Evolutionary conservation across 2,888 invertebrate genomes (phyloP).

Genomic region (Sphaeridia pumilis): DNA sequence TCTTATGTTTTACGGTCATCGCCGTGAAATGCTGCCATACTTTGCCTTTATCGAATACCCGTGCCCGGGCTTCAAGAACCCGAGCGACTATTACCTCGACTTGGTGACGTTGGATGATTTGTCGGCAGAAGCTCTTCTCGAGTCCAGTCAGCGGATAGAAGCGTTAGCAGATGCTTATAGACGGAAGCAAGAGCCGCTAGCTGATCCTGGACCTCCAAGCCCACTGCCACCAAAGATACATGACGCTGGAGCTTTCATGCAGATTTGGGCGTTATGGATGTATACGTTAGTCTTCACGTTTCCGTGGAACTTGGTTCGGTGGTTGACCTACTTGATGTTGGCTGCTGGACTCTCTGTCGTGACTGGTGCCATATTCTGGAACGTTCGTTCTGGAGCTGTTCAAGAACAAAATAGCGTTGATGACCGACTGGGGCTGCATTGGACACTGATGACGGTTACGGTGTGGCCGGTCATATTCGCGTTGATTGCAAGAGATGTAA

Average conservation of each 20-base stretch:
- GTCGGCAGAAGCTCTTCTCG: constrained; percentile 85
- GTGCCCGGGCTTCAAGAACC: constrained; percentile 91
- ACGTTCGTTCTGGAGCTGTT: constrained; percentile 59
- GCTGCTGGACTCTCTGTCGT: constrained; percentile 71
- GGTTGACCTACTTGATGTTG: constrained; percentile 63
- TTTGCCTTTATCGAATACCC: constrained; percentile 85
- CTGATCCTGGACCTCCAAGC: constrained; percentile 67
- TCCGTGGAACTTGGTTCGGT: constrained; percentile 66
- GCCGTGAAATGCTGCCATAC: constrained; percentile 83
- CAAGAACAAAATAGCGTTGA: constrained; percentile 38
- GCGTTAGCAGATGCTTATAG: constrained; percentile 72
- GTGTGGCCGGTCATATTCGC: constrained; percentile 66
- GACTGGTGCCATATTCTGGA: constrained; percentile 81
- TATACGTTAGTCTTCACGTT: constrained; percentile 60
- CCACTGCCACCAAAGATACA: constrained; percentile 55
- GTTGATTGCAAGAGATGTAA: constrained; percentile 44
- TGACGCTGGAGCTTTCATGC: constrained; percentile 54
- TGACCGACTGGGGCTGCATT: constrained; percentile 69
- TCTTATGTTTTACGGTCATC: constrained; percentile 79
- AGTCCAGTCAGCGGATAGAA: constrained; percentile 85
- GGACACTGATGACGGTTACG: constrained; percentile 62
- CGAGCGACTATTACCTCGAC: constrained; percentile 75
- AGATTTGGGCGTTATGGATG: constrained; percentile 57
- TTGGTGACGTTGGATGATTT: constrained; percentile 68
- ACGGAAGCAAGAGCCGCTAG: constrained; percentile 51